phyloP scores from a whole-genome alignment of 1,140 invertebrate genomes.

The Akabosia matsudoensis region DNA sequence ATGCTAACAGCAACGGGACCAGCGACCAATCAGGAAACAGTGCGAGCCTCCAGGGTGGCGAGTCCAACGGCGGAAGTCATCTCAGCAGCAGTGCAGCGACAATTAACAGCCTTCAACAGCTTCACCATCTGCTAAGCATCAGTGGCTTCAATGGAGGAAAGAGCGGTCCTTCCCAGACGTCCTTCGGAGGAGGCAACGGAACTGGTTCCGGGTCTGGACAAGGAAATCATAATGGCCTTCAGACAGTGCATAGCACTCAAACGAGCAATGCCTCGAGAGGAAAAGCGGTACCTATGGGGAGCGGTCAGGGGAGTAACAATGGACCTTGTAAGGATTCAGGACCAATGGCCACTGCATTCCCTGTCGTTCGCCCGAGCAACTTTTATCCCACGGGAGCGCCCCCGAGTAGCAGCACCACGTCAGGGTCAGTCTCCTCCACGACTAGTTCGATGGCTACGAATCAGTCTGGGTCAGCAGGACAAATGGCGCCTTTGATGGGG shows the following conservation, averaged over 20 bases:
- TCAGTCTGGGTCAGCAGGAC: neutral
- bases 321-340: neutral
- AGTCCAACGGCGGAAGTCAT: neutral
- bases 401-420: conserved; percentile 16
- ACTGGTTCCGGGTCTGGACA: neutral
- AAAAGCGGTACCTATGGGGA: conserved; percentile 31
- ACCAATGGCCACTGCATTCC: neutral
- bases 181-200: neutral
- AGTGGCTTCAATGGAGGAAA: no score
- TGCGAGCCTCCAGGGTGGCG: neutral
- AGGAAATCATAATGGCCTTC: conserved; percentile 30
- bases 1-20: neutral
- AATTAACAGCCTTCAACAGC: conserved; percentile 40
- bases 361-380: conserved; percentile 38
- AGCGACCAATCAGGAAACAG: neutral
- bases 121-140: conserved; percentile 26
- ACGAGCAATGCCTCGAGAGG: conserved; percentile 34
- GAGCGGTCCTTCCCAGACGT: no score
- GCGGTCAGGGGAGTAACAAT: conserved; percentile 26
- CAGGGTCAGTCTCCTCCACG: neutral
- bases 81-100: conserved; percentile 25
- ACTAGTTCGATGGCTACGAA: neutral
- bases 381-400: conserved; percentile 42
- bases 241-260: conserved; percentile 35
- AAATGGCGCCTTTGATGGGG: conserved; percentile 20